Evolutionary conservation across 2,113 vertebrate genomes (phyloP).

Genomic region (Nasalis larvatus): DNA sequence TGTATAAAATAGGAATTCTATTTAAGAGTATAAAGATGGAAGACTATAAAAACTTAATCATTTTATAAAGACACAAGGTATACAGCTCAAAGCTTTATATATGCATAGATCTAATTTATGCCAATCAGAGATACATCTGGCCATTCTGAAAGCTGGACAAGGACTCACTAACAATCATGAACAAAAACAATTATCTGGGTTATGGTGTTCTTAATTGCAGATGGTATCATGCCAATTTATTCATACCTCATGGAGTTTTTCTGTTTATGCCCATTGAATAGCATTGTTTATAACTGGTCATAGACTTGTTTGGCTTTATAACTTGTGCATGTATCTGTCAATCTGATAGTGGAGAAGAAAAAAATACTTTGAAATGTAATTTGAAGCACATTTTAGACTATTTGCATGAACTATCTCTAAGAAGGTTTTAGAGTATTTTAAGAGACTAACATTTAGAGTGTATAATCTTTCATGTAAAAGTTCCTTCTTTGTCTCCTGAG

Average conservation of each 20-base stretch:
- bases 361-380: not conserved
- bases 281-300: slow-evolving; percentile 34
- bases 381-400: slow-evolving; percentile 36
- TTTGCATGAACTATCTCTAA: slow-evolving; percentile 59
- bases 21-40: not conserved
- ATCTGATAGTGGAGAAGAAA: not conserved
- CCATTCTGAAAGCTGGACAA: slow-evolving; percentile 26
- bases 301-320: slow-evolving; percentile 24
- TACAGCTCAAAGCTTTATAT: not conserved
- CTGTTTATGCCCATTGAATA: slow-evolving; percentile 47
- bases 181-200: slow-evolving; percentile 35
- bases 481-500: slow-evolving; percentile 58
- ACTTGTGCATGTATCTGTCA: not conserved
- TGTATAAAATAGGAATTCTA: not conserved
- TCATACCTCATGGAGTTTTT: not conserved
- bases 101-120: not conserved
- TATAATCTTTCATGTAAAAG: slow-evolving; percentile 54
- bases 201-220: slow-evolving; percentile 61
- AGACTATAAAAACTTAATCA: not conserved
- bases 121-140: not conserved
- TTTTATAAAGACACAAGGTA: not conserved
- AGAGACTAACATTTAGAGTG: slow-evolving; percentile 57
- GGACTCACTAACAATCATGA: slow-evolving; percentile 19
- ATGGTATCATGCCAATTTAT: slow-evolving; percentile 1
- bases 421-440: slow-evolving; percentile 31